Conservation (phyloP, 2,797 vertebrate species). For the Esox masquinongy region DNA sequence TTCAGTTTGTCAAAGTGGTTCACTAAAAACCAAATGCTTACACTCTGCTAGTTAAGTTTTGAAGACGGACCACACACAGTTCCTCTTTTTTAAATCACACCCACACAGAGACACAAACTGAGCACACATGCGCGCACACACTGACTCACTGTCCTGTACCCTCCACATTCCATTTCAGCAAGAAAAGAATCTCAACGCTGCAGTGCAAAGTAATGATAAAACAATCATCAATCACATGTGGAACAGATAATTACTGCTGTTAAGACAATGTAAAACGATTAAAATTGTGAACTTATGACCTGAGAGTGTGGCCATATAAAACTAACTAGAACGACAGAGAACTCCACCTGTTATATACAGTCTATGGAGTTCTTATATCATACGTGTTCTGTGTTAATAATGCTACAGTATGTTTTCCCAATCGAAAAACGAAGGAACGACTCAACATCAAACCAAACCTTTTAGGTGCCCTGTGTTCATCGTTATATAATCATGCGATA, state of each 20-base stretch:
- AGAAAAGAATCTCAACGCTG: not conserved
- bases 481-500: not conserved
- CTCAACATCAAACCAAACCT: too few species aligned
- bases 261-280: not conserved
- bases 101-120: not conserved
- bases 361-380: not conserved
- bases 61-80: not conserved
- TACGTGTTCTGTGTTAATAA: not conserved
- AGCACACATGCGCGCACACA: not conserved
- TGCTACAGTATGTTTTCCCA: too few species aligned
- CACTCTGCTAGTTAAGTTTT: too few species aligned
- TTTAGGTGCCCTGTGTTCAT: too few species aligned
- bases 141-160: not conserved
- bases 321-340: not conserved
- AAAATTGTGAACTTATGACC: not conserved
- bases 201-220: not conserved
- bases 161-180: not conserved
- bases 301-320: conserved; percentile 21
- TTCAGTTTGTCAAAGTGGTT: not conserved
- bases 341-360: too few species aligned
- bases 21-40: not conserved
- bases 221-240: conserved; percentile 12
- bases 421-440: too few species aligned
- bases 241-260: conserved; percentile 26
- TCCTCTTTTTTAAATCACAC: not conserved